These are phyloP conservation scores for Lynx canadensis DNA, from an alignment of 2,113 vertebrate genomes.

Conservation along the genomic window DNA sequence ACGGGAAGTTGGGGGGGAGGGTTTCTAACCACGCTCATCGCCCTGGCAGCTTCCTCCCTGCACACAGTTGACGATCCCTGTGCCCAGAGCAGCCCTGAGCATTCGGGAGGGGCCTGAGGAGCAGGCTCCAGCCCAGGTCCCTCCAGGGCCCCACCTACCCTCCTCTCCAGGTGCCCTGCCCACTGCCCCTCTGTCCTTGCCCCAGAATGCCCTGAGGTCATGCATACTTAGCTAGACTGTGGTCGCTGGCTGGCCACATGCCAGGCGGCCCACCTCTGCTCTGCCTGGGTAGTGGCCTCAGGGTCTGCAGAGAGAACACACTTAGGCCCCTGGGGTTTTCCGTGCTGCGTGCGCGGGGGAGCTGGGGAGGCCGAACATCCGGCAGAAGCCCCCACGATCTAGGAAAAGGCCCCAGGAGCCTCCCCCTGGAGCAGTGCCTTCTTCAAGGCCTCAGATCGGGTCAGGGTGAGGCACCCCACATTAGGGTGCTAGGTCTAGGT, in stretches of 20 bases:
- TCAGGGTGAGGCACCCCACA: rapidly evolving
- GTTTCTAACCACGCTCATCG: neutral
- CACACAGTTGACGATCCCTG: neutral
- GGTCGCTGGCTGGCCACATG: neutral
- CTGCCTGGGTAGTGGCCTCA: neutral
- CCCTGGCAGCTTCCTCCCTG: neutral
- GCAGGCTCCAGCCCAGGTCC: neutral
- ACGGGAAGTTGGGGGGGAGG: neutral
- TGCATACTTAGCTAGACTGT: rapidly evolving
- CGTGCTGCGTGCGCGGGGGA: neutral
- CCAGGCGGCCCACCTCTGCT: neutral
- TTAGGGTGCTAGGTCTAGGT: neutral
- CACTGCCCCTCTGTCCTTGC: neutral
- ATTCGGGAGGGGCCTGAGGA: neutral
- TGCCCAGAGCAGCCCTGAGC: neutral
- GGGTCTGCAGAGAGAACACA: neutral
- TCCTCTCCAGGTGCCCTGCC: neutral
- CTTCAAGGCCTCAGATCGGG: neutral
- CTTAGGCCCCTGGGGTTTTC: neutral
- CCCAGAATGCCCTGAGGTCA: neutral
- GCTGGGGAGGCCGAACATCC: too few species aligned
- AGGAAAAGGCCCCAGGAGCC: neutral
- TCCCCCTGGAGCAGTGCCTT: neutral
- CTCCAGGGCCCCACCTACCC: neutral
- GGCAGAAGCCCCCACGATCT: neutral